Evolutionary conservation across 2,113 vertebrate genomes (phyloP).

Genomic region (Thunnus maccoyii): DNA sequence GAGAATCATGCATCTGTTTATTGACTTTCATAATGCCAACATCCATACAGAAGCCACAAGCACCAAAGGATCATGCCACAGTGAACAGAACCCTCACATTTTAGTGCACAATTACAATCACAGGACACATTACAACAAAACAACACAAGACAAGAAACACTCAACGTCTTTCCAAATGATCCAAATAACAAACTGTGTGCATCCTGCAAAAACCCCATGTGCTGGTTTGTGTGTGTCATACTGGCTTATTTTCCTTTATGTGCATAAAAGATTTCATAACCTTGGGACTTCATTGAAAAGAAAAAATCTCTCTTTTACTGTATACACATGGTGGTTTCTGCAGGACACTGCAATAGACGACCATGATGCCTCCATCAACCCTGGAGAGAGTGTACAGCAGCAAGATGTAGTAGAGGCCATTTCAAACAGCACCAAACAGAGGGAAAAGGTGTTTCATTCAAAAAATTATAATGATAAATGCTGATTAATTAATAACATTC

Average conservation of each 20-base stretch:
- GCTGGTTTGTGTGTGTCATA: background rate
- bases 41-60: slow-evolving; percentile 49
- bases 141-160: slow-evolving; percentile 22
- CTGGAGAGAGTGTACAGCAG: slow-evolving; percentile 2
- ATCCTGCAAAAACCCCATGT: slow-evolving; percentile 57
- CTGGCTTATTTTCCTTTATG: background rate
- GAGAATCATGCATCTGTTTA: slow-evolving; percentile 64
- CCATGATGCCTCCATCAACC: background rate
- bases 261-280: background rate
- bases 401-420: no score
- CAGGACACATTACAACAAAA: slow-evolving; percentile 14
- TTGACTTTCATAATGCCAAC: slow-evolving; percentile 44
- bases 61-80: slow-evolving; percentile 31
- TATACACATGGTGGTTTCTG: slow-evolving; percentile 10
- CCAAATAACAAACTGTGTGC: slow-evolving; percentile 18
- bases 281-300: background rate
- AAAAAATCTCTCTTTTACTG: background rate
- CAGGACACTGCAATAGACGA: slow-evolving; percentile 43
- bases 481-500: background rate
- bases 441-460: slow-evolving; percentile 17
- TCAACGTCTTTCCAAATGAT: background rate
- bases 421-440: slow-evolving; percentile 11
- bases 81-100: background rate
- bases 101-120: slow-evolving; percentile 28
- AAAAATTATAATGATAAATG: slow-evolving; percentile 23